Conservation (phyloP, 2,888 invertebrate species). For the Timema podura region DNA sequence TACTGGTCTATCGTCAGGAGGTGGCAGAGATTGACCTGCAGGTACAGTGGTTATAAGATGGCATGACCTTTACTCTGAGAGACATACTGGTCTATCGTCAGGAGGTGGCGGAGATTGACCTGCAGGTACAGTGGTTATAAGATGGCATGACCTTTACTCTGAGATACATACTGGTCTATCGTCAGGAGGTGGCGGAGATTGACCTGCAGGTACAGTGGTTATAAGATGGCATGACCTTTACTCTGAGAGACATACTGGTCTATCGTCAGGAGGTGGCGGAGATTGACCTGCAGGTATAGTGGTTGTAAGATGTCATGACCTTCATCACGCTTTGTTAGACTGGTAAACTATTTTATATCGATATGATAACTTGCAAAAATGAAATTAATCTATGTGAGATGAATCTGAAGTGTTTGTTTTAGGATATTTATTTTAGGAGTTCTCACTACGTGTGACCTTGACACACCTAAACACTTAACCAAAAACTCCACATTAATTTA, state of each 20-base stretch:
- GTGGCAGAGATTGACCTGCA: slow-evolving; percentile 81
- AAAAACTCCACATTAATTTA: too few relatives aligned
- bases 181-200: slow-evolving; percentile 76
- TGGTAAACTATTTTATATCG: too few relatives aligned
- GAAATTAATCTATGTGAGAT: too few relatives aligned
- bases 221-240: slow-evolving; percentile 76
- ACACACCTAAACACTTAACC: too few relatives aligned
- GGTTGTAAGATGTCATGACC: too few relatives aligned
- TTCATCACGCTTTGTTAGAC: too few relatives aligned
- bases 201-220: slow-evolving; percentile 83
- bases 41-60: too few relatives aligned
- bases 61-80: slow-evolving; percentile 71
- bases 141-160: slow-evolving; percentile 75
- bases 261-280: slow-evolving; percentile 77
- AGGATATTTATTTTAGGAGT: too few relatives aligned
- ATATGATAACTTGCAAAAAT: too few relatives aligned
- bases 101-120: slow-evolving; percentile 78
- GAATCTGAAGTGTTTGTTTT: too few relatives aligned
- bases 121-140: too few relatives aligned
- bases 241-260: slow-evolving; percentile 68
- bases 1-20: slow-evolving; percentile 71
- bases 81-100: slow-evolving; percentile 71
- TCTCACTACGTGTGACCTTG: too few relatives aligned
- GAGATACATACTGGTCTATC: slow-evolving; percentile 69
- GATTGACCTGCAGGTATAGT: slow-evolving; percentile 84